These are phyloP conservation scores for Lasiurus cinereus DNA, from an alignment of 2,113 vertebrate species.

Conservation along the genomic window DNA sequence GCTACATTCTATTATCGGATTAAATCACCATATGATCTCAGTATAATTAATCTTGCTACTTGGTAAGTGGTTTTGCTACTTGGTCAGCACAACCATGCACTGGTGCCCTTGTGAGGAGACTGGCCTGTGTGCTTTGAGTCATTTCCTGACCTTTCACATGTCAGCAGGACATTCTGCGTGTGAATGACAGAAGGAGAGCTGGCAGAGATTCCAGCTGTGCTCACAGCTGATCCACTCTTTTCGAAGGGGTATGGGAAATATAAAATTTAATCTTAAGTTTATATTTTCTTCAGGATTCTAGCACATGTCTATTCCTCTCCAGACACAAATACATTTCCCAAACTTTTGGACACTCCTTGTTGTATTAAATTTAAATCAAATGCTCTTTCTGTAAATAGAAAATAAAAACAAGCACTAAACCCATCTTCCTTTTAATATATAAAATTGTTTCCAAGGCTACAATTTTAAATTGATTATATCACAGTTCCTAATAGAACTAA, in stretches of 20 bases:
- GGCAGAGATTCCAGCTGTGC: not conserved
- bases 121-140: not conserved
- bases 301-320: constrained; percentile 72
- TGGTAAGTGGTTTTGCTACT: not conserved
- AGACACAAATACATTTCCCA: constrained; percentile 74
- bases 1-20: not conserved
- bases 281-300: constrained; percentile 71
- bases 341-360: constrained; percentile 81
- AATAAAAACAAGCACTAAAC: constrained; percentile 72
- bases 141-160: not conserved
- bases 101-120: rapidly evolving
- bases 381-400: constrained; percentile 77
- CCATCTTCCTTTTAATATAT: constrained; percentile 76
- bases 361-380: constrained; percentile 86
- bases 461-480: constrained; percentile 78
- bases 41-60: not conserved
- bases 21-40: not conserved
- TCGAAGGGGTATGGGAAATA: not conserved
- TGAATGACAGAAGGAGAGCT: not conserved
- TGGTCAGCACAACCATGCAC: not conserved
- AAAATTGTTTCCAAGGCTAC: constrained; percentile 86
- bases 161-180: not conserved
- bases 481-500: constrained; percentile 80
- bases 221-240: not conserved
- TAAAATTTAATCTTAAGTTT: constrained; percentile 67